Evolutionary conservation across 2,797 vertebrate genomes (phyloP), one percentile per base, ranked within the genome.

Genomic region (Mus caroli): DNA sequence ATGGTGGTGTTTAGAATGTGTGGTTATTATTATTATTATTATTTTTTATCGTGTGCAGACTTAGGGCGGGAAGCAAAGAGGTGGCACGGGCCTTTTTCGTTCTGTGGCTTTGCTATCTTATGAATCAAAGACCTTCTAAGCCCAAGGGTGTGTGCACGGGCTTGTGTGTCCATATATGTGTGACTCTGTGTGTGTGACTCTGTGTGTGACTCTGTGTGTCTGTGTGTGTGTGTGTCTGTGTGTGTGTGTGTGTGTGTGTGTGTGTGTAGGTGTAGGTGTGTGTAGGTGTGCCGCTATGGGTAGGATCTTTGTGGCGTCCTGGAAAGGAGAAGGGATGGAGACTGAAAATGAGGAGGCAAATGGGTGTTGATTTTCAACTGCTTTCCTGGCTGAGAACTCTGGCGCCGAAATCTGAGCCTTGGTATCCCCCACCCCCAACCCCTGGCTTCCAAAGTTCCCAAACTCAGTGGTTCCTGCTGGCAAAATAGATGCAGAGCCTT

Each of bases 391-490:
- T 94, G 88, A 97, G 86, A 94, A 96, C 96, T 97, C 95, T 95
- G 95, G 90, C 83, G 80, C 79, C 43, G 92, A 96, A 94, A 97
- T 94, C 77, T n/a, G 89, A 96, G 92, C 90, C 71, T 94, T 80
- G 76, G 83, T 91, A 92, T 43, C 93, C 95, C 91, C 86, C 62
- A n/a, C 40, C 76, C 54, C 73, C 79, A 94, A 87, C 90, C 96
- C 34, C 1, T 80, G 79, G 96, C 94, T 98, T 91, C 85, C 94
- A 95, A 98, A 99, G 98, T 98, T 98, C 96, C 94, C 97, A 95
- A 98, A 98, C 97, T 98, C 79, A 0, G 40, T 71, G 92, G n/a
- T 97, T 88, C 69, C 91, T 8, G 73, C 40, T 96, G 62, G 93
- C 92, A 94, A 96, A 95, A 98, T 97, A 91, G 96, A 97, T 82